Evolutionary conservation across 2,797 vertebrate species (phyloP).

Genomic region (Coregonus suidteri): DNA sequence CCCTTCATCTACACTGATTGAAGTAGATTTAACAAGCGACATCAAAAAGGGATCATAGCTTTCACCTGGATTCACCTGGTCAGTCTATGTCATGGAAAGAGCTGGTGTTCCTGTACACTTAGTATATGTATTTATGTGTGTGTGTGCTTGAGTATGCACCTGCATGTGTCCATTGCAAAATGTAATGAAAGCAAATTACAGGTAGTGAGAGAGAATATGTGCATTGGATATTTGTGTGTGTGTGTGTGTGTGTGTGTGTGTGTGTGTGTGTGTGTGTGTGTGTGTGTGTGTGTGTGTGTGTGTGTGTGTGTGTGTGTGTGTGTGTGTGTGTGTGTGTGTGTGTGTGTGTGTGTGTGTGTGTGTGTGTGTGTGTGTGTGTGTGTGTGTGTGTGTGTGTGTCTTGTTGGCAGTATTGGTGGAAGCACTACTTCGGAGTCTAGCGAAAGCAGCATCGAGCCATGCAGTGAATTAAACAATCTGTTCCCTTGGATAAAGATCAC

Average conservation of each 20-base stretch:
- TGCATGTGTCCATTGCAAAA: neutral
- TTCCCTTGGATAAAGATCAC: slow-evolving; percentile 52
- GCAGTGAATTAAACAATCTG: slow-evolving; percentile 51
- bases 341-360: neutral
- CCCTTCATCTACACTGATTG: too few relatives aligned
- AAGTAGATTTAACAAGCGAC: too few relatives aligned
- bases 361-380: slow-evolving; percentile 16
- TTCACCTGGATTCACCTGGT: too few relatives aligned
- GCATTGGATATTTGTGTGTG: too few relatives aligned
- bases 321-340: slow-evolving; percentile 6
- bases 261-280: slow-evolving; percentile 4
- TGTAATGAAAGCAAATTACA: neutral
- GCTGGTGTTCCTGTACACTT: neutral
- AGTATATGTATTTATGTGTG: neutral
- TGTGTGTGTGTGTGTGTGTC: neutral
- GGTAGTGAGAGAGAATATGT: neutral
- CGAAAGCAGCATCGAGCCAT: slow-evolving; percentile 39
- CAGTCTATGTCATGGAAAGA: too few relatives aligned
- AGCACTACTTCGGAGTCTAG: slow-evolving; percentile 7
- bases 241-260: slow-evolving; percentile 6
- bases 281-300: neutral
- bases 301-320: slow-evolving; percentile 13
- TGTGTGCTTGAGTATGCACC: neutral
- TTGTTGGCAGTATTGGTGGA: neutral
- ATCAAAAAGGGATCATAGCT: too few relatives aligned